Conservation (phyloP, 92 coral and sea anemone species). For the Umimayanthus chanpuru region DNA sequence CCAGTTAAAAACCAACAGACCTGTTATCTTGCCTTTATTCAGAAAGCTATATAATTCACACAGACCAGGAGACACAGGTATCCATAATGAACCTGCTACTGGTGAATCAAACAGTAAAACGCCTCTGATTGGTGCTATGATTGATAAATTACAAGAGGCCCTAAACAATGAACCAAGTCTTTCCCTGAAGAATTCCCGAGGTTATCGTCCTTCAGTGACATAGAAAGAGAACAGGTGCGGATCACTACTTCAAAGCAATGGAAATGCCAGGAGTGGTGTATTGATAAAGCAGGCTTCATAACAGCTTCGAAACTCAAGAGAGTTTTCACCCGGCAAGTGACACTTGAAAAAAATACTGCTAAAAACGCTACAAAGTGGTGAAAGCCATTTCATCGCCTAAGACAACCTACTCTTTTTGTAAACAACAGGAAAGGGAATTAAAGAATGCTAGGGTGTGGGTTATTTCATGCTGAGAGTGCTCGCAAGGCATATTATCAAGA, state of each 20-base stretch:
- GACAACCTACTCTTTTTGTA: constrained; percentile 36
- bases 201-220: constrained; percentile 61
- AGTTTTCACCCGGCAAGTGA: constrained; percentile 71
- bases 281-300: constrained; percentile 67
- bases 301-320: constrained; percentile 72
- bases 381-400: constrained; percentile 55
- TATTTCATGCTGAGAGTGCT: constrained; percentile 70
- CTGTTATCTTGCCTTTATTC: constrained; percentile 66
- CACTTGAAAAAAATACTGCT: constrained; percentile 63
- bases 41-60: constrained; percentile 47
- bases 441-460: constrained; percentile 77
- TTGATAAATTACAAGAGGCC: constrained; percentile 39
- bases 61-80: constrained; percentile 38
- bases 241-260: constrained; percentile 67
- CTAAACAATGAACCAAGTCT: constrained; percentile 44
- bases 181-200: constrained; percentile 40
- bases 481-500: constrained; percentile 64
- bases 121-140: constrained; percentile 43
- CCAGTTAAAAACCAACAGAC: constrained; percentile 54
- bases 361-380: constrained; percentile 61
- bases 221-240: constrained; percentile 58
- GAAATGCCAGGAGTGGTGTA: constrained; percentile 69
- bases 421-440: constrained; percentile 47
- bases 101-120: constrained; percentile 17
- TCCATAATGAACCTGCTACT: constrained; percentile 10